Conservation (phyloP, 1,140 invertebrate species). For the Aphis craccivora region DNA sequence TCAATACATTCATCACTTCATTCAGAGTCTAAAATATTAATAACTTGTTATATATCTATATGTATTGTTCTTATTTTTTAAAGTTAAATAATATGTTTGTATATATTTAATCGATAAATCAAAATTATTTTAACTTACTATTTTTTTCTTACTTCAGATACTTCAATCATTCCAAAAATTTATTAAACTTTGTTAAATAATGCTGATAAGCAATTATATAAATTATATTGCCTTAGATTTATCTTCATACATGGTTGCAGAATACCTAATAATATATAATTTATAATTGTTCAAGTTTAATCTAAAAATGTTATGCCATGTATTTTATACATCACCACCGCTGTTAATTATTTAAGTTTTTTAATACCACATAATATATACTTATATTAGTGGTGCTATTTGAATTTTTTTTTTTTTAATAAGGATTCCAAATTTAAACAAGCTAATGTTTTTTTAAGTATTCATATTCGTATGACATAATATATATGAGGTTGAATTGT, state of each 20-base stretch:
- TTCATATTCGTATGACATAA: background rate
- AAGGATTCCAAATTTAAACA: background rate
- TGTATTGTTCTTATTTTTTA: background rate
- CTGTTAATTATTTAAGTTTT: background rate
- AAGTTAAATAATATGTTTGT: background rate
- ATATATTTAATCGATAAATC: background rate
- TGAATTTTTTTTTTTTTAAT: background rate
- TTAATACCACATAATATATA: background rate
- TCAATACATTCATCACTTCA: too few relatives aligned
- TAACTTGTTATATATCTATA: background rate
- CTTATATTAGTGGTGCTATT: background rate
- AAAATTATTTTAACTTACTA: background rate
- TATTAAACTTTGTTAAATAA: background rate
- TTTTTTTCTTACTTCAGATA: background rate
- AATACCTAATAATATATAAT: background rate
- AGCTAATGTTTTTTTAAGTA: background rate
- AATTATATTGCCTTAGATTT: background rate
- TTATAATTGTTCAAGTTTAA: background rate
- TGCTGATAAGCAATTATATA: background rate
- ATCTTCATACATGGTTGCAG: background rate
- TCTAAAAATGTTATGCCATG: background rate
- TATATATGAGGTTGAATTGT: background rate
- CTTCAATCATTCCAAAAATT: background rate
- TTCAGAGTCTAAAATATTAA: background rate
- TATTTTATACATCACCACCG: background rate